Conservation (phyloP, 30 jellyfish, hydroid and myxozoan genomes). For the Rhopilema esculentum region DNA sequence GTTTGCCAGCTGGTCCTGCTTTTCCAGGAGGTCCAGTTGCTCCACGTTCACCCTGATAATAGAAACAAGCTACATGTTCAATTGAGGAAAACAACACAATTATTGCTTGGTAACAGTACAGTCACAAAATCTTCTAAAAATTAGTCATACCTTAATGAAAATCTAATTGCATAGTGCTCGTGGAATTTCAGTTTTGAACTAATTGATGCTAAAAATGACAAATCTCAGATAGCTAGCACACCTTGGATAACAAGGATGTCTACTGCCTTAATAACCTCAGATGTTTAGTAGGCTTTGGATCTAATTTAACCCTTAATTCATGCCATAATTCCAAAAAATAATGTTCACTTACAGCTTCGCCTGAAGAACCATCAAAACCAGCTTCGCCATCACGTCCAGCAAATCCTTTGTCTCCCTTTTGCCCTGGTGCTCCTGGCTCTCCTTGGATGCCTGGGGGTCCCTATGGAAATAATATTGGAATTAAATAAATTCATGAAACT, state of each 20-base stretch:
- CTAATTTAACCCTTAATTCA: too few relatives aligned
- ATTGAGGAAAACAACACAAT: too few relatives aligned
- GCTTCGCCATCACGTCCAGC: slow-evolving; percentile 89
- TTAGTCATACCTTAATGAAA: too few relatives aligned
- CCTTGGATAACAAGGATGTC: too few relatives aligned
- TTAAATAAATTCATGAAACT: not conserved
- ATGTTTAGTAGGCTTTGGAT: too few relatives aligned
- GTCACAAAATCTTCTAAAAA: too few relatives aligned
- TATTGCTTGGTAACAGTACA: too few relatives aligned
- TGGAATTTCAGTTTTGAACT: too few relatives aligned
- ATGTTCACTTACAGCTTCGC: slow-evolving; percentile 68
- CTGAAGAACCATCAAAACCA: slow-evolving; percentile 73
- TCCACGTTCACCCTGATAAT: slow-evolving; percentile 82
- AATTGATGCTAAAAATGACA: too few relatives aligned
- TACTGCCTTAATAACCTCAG: too few relatives aligned
- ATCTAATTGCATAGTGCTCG: too few relatives aligned
- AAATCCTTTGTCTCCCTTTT: slow-evolving; percentile 82
- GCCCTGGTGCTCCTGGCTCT: slow-evolving; percentile 92
- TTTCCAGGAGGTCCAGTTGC: slow-evolving; percentile 91
- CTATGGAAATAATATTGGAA: slow-evolving; percentile 35
- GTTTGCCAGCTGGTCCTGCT: not conserved
- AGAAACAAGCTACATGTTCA: not conserved
- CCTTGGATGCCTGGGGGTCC: slow-evolving; percentile 95
- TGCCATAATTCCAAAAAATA: not conserved
- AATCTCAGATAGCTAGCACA: too few relatives aligned